A percentile compares a stretch with the other conserved stretches of the same genome.
Evolutionary conservation across 1,140 invertebrate genomes (phyloP).

Genomic region (Coelopa frigida): DNA sequence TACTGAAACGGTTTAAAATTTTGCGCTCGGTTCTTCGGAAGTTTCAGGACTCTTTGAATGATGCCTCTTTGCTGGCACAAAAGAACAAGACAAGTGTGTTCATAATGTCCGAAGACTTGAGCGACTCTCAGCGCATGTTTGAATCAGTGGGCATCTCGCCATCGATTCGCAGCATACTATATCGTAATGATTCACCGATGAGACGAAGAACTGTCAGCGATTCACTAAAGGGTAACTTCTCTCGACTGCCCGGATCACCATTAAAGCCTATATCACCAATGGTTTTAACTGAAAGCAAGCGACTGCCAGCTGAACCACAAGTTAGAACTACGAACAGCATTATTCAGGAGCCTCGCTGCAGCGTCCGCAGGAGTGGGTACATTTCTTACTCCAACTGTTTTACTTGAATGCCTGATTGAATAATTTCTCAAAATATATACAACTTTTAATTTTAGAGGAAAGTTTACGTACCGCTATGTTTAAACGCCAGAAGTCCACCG

Average conservation of each 20-base stretch:
- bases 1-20: conserved; percentile 40
- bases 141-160: conserved; percentile 18
- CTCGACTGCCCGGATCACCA: neutral
- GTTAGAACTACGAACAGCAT: neutral
- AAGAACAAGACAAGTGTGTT: conserved; percentile 3
- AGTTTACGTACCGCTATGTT: conserved; percentile 42
- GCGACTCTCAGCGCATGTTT: conserved; percentile 9
- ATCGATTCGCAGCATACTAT: conserved; percentile 27
- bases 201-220: conserved; percentile 4
- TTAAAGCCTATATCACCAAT: neutral
- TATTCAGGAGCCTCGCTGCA: conserved; percentile 4
- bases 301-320: neutral
- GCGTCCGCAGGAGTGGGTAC: conserved; percentile 29
- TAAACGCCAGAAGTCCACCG: conserved; percentile 27
- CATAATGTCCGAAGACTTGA: conserved; percentile 10
- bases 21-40: conserved; percentile 29
- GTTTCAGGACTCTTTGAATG: conserved; percentile 18
- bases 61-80: no score
- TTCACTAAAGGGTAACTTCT: conserved; percentile 7
- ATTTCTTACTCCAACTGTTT: neutral
- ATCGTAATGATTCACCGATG: conserved; percentile 10
- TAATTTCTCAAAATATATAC: neutral
- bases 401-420: neutral
- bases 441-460: conserved; percentile 19
- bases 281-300: neutral